A percentile compares a stretch with the other conserved stretches of the same genome.
phyloP scores from a whole-genome alignment of 2,888 invertebrate species.

The Mesoligia furuncula region DNA sequence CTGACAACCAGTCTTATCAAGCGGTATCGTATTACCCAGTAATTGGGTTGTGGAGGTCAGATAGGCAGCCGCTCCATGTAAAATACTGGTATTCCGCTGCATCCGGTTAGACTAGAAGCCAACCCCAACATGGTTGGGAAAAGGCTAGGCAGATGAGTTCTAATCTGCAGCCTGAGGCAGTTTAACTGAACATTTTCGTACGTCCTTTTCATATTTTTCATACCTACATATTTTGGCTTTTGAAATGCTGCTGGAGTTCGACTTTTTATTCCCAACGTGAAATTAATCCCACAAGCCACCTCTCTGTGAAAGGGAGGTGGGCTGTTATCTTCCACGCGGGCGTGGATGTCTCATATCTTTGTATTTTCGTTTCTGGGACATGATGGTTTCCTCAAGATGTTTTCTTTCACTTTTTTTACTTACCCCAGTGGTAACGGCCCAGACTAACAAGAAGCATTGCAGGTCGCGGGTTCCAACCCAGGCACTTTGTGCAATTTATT shows the following conservation, averaged over 20 bases:
- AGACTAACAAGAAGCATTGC: neutral
- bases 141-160: too few species aligned
- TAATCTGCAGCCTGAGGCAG: neutral
- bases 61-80: too few species aligned
- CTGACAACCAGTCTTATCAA: too few species aligned
- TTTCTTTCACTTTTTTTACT: neutral
- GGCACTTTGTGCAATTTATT: neutral
- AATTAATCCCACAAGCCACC: neutral
- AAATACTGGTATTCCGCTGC: too few species aligned
- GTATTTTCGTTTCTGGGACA: neutral
- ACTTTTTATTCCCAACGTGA: neutral
- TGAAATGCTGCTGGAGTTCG: neutral
- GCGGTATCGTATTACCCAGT: too few species aligned
- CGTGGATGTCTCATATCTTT: neutral
- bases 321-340: neutral
- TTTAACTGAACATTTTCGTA: constrained; percentile 1
- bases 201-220: neutral
- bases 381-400: too few species aligned
- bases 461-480: neutral
- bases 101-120: too few species aligned
- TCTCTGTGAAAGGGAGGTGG: neutral
- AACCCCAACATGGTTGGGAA: too few species aligned
- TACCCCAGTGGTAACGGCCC: neutral
- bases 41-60: too few species aligned
- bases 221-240: neutral